phyloP scores from a whole-genome alignment of 2,113 vertebrate genomes.

The Podarcis cretensis region DNA sequence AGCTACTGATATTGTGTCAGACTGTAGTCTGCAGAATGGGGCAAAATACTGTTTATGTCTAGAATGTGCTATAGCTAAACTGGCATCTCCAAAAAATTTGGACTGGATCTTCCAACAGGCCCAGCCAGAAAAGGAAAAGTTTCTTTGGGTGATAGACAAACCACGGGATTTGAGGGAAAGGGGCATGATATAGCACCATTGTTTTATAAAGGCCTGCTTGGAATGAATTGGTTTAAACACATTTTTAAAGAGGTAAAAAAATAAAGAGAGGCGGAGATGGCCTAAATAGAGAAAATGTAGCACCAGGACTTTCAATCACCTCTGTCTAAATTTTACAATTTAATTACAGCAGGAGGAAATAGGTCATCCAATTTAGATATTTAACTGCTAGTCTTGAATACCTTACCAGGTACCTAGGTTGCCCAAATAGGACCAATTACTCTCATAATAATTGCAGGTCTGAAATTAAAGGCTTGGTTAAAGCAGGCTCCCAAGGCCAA shows the following conservation, averaged over 20 bases:
- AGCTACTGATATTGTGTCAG: neutral
- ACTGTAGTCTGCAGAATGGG: neutral
- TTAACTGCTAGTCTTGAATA: slow-evolving; percentile 32
- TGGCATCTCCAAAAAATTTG: too few relatives aligned
- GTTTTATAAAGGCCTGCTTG: neutral
- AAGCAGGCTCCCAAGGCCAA: slow-evolving; percentile 39
- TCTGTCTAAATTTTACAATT: neutral
- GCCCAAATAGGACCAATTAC: slow-evolving; percentile 37
- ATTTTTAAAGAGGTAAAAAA: slow-evolving; percentile 1
- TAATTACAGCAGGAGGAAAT: slow-evolving; percentile 7
- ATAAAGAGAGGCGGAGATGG: neutral
- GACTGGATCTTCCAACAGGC: too few relatives aligned
- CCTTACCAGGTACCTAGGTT: neutral
- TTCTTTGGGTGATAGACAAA: slow-evolving; percentile 2
- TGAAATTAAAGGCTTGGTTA: slow-evolving; percentile 40
- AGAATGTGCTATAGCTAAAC: too few relatives aligned
- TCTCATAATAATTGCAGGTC: slow-evolving; percentile 31
- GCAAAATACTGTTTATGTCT: neutral
- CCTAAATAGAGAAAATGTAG: slow-evolving; percentile 6
- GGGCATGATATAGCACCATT: neutral
- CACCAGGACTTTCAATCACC: neutral
- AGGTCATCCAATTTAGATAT: neutral
- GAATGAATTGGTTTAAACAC: slow-evolving; percentile 19
- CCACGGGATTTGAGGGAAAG: slow-evolving; percentile 19
- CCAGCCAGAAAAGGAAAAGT: too few relatives aligned